Evolutionary conservation across 2,113 vertebrate genomes (phyloP), one percentile per base, ranked within the genome.

Genomic region (Triplophysa dalaica): DNA sequence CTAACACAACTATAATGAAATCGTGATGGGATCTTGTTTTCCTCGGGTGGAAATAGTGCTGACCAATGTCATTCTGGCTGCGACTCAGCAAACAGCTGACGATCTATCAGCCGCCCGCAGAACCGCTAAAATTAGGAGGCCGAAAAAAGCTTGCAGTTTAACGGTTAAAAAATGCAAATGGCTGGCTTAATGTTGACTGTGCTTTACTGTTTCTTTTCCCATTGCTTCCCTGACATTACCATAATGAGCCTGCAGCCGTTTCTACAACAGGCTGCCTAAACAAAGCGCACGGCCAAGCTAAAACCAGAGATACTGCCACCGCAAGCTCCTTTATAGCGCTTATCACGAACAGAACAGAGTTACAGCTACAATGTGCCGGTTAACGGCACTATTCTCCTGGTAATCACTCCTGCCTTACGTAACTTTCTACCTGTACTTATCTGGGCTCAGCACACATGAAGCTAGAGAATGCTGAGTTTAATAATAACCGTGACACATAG

Each of bases 391-490:
- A 83, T 83, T 81, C 81, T 76, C 87, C 88, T 88, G 86, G 90
- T 90, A 91, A 92, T 92, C 90, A 91, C 87, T 86, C 79, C 82
- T 76, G 84, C 88, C 87, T 94, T 93, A 92, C 85, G 86, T 92
- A 92, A 93, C 91, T 90, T 89, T 90, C 90, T 90, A 93, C 92
- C 92, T 92, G 91, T 87, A 89, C 92, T 93, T 93, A 93, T 94
- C 92, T 90, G 86, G 24, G 83, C 80, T 87, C 85, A 89, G 89
- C 91, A 93, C 91, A 90, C 90, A 88, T 85, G 85, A 85, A 89
- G 89, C 87, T 76, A 83, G 88, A 89, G 90, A 90, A 89, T 87
- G 88, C 87, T 87, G 89, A 88, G 87, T 88, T 90, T 91, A 89
- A 89, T 93, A 94, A 93, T 92, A 92, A 91, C 69, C 89, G 88